Conservation (phyloP, 2,888 invertebrate genomes). For the Caenorhabditis auriculariae region DNA sequence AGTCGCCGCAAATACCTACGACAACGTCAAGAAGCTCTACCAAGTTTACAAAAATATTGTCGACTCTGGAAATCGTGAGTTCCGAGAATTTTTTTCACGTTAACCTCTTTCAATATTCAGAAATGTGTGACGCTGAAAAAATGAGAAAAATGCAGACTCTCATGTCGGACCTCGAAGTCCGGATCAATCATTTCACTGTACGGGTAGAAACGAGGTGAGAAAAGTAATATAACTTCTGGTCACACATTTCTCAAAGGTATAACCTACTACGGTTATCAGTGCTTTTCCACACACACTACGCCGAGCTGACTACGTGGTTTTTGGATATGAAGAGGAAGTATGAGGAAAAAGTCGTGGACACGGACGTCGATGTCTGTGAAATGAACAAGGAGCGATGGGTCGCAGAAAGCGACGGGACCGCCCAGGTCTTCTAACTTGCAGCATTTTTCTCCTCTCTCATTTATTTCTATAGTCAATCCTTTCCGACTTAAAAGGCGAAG, state of each 20-base stretch:
- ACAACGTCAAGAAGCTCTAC: constrained; percentile 52
- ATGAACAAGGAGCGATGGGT: constrained; percentile 54
- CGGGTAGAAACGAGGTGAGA: constrained; percentile 12
- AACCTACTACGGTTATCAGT: constrained; percentile 39
- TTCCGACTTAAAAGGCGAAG: too few relatives aligned
- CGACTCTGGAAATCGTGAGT: constrained; percentile 31
- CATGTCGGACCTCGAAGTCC: constrained; percentile 15
- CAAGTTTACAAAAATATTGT: constrained; percentile 40
- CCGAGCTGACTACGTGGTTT: constrained; percentile 61
- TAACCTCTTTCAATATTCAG: too few relatives aligned
- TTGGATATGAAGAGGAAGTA: constrained; percentile 50
- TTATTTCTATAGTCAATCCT: too few relatives aligned
- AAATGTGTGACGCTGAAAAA: constrained; percentile 20
- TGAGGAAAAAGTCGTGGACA: constrained; percentile 33
- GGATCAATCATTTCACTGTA: constrained; percentile 16
- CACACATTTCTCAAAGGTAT: constrained; percentile 1
- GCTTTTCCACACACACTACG: constrained; percentile 55
- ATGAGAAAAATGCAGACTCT: constrained; percentile 19
- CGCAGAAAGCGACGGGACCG: constrained; percentile 57
- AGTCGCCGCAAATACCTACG: constrained; percentile 56
- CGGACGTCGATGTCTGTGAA: constrained; percentile 51
- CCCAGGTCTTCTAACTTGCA: constrained; percentile 30
- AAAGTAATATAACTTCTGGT: not conserved
- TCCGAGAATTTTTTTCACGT: too few relatives aligned
- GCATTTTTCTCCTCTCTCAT: not conserved